phyloP scores from a whole-genome alignment of 2,888 invertebrate species.

The Allophyes oxyacanthae region DNA sequence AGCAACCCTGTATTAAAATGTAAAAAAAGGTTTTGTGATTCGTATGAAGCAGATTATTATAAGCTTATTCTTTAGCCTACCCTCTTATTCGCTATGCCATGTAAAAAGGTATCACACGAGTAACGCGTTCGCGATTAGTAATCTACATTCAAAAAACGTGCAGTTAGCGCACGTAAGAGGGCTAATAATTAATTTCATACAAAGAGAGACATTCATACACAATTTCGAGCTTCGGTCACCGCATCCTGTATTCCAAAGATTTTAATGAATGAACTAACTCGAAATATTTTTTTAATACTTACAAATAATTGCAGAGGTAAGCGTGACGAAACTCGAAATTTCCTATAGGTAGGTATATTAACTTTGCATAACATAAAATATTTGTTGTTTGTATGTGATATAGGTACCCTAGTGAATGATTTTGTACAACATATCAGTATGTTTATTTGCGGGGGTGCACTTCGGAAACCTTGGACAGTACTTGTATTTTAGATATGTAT shows the following conservation, averaged over 20 bases:
- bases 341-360: conserved; percentile 16
- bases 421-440: conserved; percentile 67
- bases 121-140: too few species aligned
- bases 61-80: too few species aligned
- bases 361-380: conserved; percentile 36
- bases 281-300: conserved; percentile 14
- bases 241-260: conserved; percentile 26
- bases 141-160: too few species aligned
- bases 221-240: conserved; percentile 29
- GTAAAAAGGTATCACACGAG: too few species aligned
- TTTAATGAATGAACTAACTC: conserved; percentile 12
- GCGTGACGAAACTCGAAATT: conserved; percentile 42
- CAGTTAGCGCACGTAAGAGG: too few species aligned
- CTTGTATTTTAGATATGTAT: too few species aligned
- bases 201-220: not conserved
- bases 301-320: too few species aligned
- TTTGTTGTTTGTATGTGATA: conserved; percentile 60
- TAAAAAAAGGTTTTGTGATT: too few species aligned
- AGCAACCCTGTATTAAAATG: too few species aligned
- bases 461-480: conserved; percentile 12
- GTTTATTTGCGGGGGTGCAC: conserved; percentile 41
- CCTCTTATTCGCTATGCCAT: too few species aligned
- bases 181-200: too few species aligned
- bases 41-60: too few species aligned
- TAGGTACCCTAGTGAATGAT: conserved; percentile 60